These are phyloP conservation scores for Hephaestus fuliginosus DNA, from an alignment of 2,797 vertebrate genomes.

Conservation along the genomic window DNA sequence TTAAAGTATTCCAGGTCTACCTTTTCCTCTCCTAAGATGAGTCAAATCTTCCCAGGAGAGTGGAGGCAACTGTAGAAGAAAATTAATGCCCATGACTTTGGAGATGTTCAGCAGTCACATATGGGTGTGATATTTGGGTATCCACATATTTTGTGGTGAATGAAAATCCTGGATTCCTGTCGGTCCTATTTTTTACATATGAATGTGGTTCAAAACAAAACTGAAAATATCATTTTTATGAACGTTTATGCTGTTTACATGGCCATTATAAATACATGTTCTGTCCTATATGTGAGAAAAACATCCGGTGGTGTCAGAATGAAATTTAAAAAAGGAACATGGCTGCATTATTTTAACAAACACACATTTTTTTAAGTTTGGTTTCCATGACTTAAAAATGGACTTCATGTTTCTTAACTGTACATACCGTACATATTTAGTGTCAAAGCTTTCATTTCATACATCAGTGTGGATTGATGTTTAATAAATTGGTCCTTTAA, in stretches of 20 bases:
- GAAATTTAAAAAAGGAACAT: neutral
- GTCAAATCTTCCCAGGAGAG: neutral
- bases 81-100: neutral
- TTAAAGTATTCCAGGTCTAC: too few relatives aligned
- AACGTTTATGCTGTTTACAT: neutral
- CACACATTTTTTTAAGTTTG: neutral
- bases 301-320: neutral
- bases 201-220: neutral
- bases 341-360: neutral
- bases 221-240: neutral
- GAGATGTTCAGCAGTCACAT: conserved; percentile 1
- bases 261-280: neutral
- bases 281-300: neutral
- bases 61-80: neutral
- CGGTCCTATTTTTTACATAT: neutral
- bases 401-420: neutral
- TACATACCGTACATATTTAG: neutral
- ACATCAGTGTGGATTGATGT: too few relatives aligned
- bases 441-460: neutral
- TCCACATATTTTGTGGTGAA: neutral
- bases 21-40: neutral
- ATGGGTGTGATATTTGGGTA: neutral
- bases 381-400: neutral
- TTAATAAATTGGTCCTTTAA: too few relatives aligned
- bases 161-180: neutral